Evolutionary conservation across 2,888 invertebrate genomes (phyloP), one percentile per base, ranked within the genome.

Genomic region (Ornithoptera alexandrae): DNA sequence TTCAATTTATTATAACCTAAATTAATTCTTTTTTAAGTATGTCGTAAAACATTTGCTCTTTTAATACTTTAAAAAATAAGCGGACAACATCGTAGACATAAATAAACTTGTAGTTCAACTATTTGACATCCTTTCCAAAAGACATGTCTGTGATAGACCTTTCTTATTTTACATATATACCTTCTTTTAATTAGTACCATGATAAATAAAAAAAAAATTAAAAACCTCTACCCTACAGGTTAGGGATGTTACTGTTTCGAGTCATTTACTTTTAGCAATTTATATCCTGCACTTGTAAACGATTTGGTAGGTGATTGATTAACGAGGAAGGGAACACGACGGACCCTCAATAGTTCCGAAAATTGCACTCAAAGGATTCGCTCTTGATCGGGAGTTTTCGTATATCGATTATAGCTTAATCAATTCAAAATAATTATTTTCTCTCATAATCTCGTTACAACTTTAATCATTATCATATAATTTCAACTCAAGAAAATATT

Each of bases 231-330:
- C 50, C 2, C 50, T 17, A 4, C 2, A 15, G 1, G 18, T 12
- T 18, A 1, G 5, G 15, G 50, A 5, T 50, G 5, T 17, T 15
- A 18, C 15, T 50, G 10, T n/a, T 60, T 36, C 39, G 39, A 39
- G 5, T 60, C 60, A 60, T 60, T 60, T 36, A 60, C 36, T 60
- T 60, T 60, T 60, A 18, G 36, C 36, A 46, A 62, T 42, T 62
- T 56, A 67, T 67, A 61, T 39, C 56, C 62, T 61, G 67, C 57
- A 61, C 62, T 67, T 67, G 62, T 62, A 67, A 62, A 24, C 67
- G 67, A 62, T 67, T 30, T 24, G 62, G 62, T 36, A 30, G 56
- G 56, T 67, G 67, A 67, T 67, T 67, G 67, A 62, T 67, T 62
- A 67, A 57, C 58, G 36, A 57, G 46, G 67, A 46, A 67, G 42